These are phyloP conservation scores for Pyxicephalus adspersus DNA, from an alignment of 2,113 vertebrate genomes.

Conservation along the genomic window DNA sequence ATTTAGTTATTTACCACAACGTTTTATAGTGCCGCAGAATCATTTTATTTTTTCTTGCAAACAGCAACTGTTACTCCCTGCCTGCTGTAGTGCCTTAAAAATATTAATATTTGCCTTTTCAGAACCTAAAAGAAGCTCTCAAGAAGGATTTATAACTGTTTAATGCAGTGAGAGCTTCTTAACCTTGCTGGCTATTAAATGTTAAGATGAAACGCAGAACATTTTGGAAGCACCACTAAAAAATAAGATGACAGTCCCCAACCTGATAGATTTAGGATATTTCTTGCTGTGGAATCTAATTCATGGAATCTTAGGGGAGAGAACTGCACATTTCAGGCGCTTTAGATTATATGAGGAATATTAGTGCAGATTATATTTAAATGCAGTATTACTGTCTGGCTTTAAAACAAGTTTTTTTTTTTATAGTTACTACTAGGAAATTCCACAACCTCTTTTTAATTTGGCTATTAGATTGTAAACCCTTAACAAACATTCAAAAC, in stretches of 20 bases:
- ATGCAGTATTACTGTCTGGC: conserved; percentile 43
- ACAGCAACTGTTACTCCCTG: conserved; percentile 4
- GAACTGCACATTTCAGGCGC: conserved; percentile 38
- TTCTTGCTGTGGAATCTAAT: conserved; percentile 30
- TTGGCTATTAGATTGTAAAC: neutral
- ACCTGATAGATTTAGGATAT: conserved; percentile 51
- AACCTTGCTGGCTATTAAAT: conserved; percentile 54
- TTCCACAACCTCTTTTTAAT: neutral
- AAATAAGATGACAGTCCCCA: conserved; percentile 42
- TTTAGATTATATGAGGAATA: conserved; percentile 47
- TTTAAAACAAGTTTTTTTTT: conserved; percentile 28
- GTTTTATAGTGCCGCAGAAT: neutral
- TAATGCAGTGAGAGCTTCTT: conserved; percentile 44
- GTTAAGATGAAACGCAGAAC: conserved; percentile 48
- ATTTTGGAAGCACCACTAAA: conserved; percentile 47
- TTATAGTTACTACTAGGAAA: conserved; percentile 33
- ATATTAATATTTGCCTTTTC: conserved; percentile 42
- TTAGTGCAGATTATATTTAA: conserved; percentile 53
- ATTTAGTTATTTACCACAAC: neutral
- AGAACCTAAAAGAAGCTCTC: conserved; percentile 20
- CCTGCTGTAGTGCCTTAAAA: conserved; percentile 29
- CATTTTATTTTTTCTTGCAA: neutral
- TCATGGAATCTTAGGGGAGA: conserved; percentile 39
- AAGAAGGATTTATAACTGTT: conserved; percentile 42
- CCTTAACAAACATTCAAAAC: neutral